These are phyloP conservation scores for Tipula confusa DNA, from an alignment of 2,888 invertebrate species.

Conservation along the genomic window DNA sequence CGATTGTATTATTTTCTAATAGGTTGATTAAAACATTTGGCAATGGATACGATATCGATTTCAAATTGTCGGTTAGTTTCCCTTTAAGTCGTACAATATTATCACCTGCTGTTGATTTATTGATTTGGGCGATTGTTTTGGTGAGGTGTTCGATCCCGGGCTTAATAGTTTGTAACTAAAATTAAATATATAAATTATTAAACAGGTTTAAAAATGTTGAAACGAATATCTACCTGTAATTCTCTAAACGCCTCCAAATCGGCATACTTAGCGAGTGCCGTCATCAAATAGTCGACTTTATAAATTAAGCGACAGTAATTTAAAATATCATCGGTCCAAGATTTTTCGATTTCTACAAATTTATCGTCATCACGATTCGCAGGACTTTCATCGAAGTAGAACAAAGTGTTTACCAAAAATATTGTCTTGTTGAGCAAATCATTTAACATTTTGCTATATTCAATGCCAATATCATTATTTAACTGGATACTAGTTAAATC, in stretches of 20 bases:
- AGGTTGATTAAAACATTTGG: background rate
- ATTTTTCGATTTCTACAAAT: background rate
- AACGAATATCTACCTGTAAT: background rate
- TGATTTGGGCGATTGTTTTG: background rate
- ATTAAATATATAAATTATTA: background rate
- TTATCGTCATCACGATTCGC: background rate
- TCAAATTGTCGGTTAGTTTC: background rate
- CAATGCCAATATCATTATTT: background rate
- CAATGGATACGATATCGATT: background rate
- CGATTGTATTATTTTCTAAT: background rate
- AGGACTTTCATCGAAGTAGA: background rate
- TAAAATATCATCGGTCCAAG: background rate
- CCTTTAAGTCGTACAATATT: background rate
- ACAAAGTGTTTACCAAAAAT: background rate
- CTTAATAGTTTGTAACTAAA: background rate
- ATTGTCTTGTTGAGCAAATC: background rate
- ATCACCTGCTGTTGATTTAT: background rate
- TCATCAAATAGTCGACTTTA: background rate
- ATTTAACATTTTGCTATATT: background rate
- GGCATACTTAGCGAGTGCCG: background rate
- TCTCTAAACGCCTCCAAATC: background rate
- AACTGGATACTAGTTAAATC: background rate
- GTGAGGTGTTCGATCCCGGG: background rate
- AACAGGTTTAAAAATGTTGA: background rate
- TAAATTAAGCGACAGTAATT: background rate